Base-by-base conservation (phyloP, 2,113 vertebrate species). In the Tychaedon coryphoeus region DNA sequence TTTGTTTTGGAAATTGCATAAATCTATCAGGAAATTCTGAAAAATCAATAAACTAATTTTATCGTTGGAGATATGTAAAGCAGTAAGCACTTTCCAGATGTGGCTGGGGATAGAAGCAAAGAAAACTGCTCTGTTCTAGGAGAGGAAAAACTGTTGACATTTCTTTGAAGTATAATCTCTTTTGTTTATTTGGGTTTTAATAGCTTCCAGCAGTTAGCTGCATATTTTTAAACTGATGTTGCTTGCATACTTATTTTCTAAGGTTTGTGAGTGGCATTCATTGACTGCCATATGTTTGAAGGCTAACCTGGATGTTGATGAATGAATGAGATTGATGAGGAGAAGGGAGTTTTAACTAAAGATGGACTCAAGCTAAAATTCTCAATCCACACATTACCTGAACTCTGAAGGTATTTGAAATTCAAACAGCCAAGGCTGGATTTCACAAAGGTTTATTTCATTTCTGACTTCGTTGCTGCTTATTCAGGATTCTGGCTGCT, bases 1-100 rank as follows among this genome's bases (percentile, higher is more conserved):
- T 98, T 98, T 96, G 92, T 98, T 98, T 98, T 97, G 95, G 97
- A 98, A 97, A 97, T 98, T 97, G 96, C 97, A 97, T 98, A 98
- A 98, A 99, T 98, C 98, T 98, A 98, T 98, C 97, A 97, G 93
- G 92, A 98, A 97, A 97, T 97, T 98, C 98, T 98, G 86, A 96
- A 96, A 98, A 98, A 98, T 98, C 98, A 98, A 98, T 98, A 99
- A 99, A 99, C 98, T 98, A 96, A 97, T 98, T 98, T 98, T 98
- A 98, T 98, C 97, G 94, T 97, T 98, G 98, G 98, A 98, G 97
- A 98, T 98, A 97, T 98, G 97, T 98, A 98, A 98, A 98, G 97
- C 97, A 92, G 97, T 95, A 97, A 98, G 98, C 97, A 96, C 96
- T 98, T 98, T 98, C 98, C 98, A 98, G 98, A 99, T 98, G 98